phyloP scores from a whole-genome alignment of 2,797 vertebrate species.

The Tiaroga cobitis region DNA sequence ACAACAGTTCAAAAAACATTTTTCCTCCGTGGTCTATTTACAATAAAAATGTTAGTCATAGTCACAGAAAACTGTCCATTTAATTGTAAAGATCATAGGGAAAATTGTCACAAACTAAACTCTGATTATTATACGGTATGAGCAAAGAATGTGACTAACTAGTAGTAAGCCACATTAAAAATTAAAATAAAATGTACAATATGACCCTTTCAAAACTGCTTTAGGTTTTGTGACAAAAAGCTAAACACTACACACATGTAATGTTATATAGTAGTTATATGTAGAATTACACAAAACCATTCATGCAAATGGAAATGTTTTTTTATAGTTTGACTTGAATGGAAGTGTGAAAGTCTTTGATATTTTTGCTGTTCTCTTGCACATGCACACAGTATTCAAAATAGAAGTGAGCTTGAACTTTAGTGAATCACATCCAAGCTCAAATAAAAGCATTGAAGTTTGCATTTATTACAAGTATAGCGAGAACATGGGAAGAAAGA shows the following conservation, averaged over 20 bases:
- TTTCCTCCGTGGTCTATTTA: not conserved
- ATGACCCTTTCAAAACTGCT: not conserved
- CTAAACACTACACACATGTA: not conserved
- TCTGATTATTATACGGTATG: not conserved
- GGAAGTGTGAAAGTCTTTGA: not conserved
- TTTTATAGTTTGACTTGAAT: not conserved
- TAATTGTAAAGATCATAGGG: not conserved
- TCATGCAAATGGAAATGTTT: not conserved
- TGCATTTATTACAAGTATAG: not conserved
- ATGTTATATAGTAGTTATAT: not conserved
- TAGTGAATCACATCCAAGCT: not conserved
- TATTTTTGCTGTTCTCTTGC: not conserved
- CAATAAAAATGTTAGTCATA: not conserved
- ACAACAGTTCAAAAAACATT: not conserved
- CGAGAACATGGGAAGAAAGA: not conserved
- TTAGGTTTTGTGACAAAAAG: not conserved
- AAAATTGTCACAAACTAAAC: not conserved
- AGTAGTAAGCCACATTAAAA: not conserved
- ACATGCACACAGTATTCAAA: not conserved
- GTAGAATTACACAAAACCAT: not conserved
- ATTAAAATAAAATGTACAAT: not conserved
- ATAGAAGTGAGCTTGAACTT: slow-evolving; percentile 15
- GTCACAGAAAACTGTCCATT: not conserved
- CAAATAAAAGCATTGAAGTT: not conserved
- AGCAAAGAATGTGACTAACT: not conserved